A percentile compares a stretch with the other conserved stretches of the same genome.
Conservation (phyloP, 30 jellyfish, hydroid and myxozoan genomes). For the Turritopsis dohrnii region DNA sequence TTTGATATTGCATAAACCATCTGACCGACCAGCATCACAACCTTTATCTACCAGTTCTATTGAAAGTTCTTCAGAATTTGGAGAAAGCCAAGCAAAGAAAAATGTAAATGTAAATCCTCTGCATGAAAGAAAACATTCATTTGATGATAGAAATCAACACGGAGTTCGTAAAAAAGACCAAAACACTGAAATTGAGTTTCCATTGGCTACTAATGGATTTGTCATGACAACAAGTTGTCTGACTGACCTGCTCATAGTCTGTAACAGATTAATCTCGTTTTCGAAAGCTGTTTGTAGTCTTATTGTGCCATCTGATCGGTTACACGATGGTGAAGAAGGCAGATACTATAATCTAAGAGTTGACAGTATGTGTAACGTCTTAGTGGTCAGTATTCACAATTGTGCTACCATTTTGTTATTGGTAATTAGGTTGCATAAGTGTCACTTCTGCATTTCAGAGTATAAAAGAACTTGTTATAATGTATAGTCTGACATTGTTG, state of each 20-base stretch:
- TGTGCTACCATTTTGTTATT: too few relatives aligned
- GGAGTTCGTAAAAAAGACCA: background rate
- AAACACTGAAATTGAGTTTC: background rate
- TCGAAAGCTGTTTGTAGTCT: conserved; percentile 1
- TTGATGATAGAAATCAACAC: background rate
- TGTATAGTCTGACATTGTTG: background rate
- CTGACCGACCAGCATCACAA: background rate
- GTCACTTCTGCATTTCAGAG: background rate
- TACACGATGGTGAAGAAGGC: background rate
- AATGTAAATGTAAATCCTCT: background rate
- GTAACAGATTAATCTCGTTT: conserved; percentile 10
- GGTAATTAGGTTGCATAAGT: background rate
- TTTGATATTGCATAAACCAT: background rate
- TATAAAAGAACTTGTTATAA: background rate
- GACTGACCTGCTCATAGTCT: conserved; percentile 2
- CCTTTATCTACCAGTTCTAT: background rate
- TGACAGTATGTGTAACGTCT: background rate
- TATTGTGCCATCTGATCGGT: background rate
- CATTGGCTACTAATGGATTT: conserved; percentile 2
- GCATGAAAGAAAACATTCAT: background rate
- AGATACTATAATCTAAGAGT: background rate
- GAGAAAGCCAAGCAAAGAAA: background rate
- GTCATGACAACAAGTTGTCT: conserved; percentile 1
- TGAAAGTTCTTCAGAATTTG: background rate
- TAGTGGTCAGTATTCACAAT: background rate